Conservation (phyloP, 2,113 vertebrate species). For the Passer montanus region DNA sequence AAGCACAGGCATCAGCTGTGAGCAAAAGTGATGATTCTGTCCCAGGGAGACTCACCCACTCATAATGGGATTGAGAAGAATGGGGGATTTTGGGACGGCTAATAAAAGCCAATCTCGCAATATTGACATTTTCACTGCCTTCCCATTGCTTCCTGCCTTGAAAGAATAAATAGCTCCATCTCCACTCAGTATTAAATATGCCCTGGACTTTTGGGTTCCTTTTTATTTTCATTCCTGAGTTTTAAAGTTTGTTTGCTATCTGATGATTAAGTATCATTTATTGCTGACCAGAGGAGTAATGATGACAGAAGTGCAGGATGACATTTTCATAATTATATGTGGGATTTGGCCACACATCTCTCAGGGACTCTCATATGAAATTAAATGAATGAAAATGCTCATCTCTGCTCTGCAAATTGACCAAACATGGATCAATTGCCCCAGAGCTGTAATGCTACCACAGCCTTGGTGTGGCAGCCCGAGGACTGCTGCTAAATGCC, state of each 20-base stretch:
- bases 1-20: neutral
- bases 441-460: neutral
- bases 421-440: neutral
- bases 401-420: conserved; percentile 9
- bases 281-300: neutral
- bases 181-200: conserved; percentile 16
- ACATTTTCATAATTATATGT: conserved; percentile 21
- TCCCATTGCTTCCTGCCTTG: conserved; percentile 11
- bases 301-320: conserved; percentile 1
- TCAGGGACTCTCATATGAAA: neutral
- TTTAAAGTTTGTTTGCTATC: conserved; percentile 22
- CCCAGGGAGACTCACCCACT: neutral
- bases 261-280: conserved; percentile 27
- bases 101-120: neutral
- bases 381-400: neutral
- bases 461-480: neutral
- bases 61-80: conserved; percentile 26
- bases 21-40: conserved; percentile 11
- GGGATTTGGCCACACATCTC: conserved; percentile 39
- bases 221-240: neutral
- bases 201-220: neutral
- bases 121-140: conserved; percentile 49
- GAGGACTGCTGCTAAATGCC: neutral
- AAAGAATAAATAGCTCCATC: conserved; percentile 20
- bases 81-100: neutral